Conservation (phyloP, 1,140 invertebrate species). For the Lucilia sericata region DNA sequence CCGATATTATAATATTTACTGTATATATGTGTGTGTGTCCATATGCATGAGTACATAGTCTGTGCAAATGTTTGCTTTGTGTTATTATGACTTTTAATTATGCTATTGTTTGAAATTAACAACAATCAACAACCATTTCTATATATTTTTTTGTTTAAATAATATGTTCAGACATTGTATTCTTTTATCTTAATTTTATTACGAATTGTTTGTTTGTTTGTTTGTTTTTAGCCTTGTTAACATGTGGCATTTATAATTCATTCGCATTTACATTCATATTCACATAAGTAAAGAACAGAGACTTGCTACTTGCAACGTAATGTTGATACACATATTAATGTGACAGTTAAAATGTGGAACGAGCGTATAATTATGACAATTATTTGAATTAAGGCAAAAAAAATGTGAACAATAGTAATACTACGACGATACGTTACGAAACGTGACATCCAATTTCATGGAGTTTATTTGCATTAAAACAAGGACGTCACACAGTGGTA, state of each 20-base stretch:
- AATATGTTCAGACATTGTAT: not conserved
- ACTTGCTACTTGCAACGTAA: not conserved
- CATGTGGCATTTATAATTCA: constrained; percentile 21
- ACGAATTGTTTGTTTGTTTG: constrained; percentile 15
- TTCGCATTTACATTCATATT: not conserved
- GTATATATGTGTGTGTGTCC: not conserved
- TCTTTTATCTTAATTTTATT: not conserved
- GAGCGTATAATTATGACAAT: constrained; percentile 8
- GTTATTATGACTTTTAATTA: not conserved
- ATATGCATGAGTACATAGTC: not conserved
- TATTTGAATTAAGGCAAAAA: not conserved
- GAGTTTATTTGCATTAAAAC: not conserved
- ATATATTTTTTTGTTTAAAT: constrained; percentile 24
- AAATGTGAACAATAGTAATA: not conserved
- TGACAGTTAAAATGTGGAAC: constrained; percentile 14
- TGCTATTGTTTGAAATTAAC: constrained; percentile 26
- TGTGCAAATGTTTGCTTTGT: not conserved
- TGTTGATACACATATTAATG: not conserved
- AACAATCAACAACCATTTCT: not conserved
- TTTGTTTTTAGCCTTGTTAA: constrained; percentile 26
- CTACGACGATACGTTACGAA: not conserved
- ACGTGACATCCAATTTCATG: constrained; percentile 9
- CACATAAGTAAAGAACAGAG: not conserved
- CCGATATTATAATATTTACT: not conserved
- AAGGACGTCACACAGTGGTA: too few relatives aligned